Evolutionary conservation across 2,113 vertebrate species (phyloP).

Genomic region (Salvator merianae): DNA sequence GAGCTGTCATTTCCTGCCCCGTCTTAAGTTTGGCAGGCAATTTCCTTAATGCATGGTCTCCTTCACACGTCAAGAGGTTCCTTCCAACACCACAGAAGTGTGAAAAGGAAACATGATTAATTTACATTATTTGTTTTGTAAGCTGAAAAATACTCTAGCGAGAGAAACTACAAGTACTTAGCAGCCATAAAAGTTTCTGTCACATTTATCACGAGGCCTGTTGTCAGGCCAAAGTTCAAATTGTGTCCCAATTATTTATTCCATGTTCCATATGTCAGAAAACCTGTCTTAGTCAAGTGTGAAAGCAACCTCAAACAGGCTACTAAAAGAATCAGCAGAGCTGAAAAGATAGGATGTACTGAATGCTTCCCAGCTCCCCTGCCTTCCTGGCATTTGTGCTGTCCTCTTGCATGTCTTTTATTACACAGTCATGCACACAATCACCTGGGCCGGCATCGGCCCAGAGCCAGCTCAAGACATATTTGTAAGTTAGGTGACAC

Average conservation of each 20-base stretch:
- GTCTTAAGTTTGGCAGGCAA: conserved; percentile 28
- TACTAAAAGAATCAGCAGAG: background rate
- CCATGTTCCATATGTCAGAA: background rate
- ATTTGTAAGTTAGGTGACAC: background rate
- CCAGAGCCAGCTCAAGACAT: background rate
- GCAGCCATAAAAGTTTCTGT: background rate
- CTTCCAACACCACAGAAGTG: background rate
- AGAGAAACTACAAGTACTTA: conserved; percentile 1
- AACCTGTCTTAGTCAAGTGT: background rate
- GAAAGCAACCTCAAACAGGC: background rate
- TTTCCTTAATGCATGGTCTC: background rate
- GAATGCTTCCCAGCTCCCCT: background rate
- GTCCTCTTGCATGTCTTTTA: too few relatives aligned
- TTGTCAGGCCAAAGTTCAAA: background rate
- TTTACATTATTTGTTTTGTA: background rate
- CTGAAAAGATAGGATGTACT: background rate
- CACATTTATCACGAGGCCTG: background rate
- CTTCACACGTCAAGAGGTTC: conserved; percentile 12
- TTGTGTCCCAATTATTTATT: background rate
- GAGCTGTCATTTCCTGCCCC: background rate
- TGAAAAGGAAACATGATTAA: conserved; percentile 16
- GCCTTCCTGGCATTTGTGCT: background rate
- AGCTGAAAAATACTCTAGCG: background rate
- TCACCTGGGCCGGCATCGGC: background rate
- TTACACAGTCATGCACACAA: background rate